Conservation (phyloP, 2,113 vertebrate species). For the Odontophorus gujanensis region DNA sequence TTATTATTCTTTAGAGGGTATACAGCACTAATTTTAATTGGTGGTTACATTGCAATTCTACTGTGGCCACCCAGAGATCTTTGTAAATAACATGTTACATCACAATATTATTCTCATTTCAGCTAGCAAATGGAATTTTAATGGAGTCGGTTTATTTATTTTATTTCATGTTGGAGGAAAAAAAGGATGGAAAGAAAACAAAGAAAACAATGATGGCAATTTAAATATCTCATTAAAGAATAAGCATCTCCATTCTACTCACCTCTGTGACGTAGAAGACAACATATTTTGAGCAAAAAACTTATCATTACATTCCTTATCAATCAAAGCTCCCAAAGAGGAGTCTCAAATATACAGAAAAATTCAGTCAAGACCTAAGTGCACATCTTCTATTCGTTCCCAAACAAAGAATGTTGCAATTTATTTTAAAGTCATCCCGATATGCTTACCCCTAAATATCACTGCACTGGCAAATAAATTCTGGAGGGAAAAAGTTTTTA, state of each 20-base stretch:
- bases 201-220: not conserved
- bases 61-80: not conserved
- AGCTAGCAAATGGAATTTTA: constrained; percentile 23
- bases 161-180: constrained; percentile 1
- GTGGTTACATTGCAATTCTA: not conserved
- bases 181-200: not conserved
- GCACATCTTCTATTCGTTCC: not conserved
- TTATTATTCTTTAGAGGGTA: not conserved
- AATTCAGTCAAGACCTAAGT: not conserved
- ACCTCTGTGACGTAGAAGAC: not conserved
- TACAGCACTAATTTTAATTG: constrained; percentile 49
- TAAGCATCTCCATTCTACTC: not conserved
- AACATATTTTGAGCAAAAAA: not conserved
- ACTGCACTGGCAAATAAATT: not conserved
- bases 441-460: not conserved
- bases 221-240: constrained; percentile 6
- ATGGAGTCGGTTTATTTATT: not conserved
- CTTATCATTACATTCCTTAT: not conserved
- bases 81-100: constrained; percentile 17
- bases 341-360: not conserved
- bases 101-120: not conserved
- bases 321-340: not conserved
- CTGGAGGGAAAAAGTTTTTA: not conserved
- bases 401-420: not conserved
- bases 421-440: not conserved